phyloP scores from a whole-genome alignment of 1,140 invertebrate genomes.

The Anastrepha obliqua region DNA sequence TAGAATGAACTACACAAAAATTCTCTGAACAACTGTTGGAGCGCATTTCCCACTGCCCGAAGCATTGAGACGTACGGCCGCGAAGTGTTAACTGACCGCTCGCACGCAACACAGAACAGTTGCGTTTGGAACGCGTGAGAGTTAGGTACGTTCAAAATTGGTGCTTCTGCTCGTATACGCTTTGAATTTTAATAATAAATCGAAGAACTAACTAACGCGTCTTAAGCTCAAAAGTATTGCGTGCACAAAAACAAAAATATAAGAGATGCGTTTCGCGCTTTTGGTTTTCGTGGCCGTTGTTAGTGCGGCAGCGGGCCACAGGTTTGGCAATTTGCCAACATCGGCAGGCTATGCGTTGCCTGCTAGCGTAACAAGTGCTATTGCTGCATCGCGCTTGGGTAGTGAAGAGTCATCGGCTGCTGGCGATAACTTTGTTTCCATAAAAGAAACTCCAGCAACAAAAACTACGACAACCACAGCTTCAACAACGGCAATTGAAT shows the following conservation, averaged over 20 bases:
- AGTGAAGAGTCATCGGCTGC: conserved; percentile 13
- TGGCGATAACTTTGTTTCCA: background rate
- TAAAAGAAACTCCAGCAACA: conserved; percentile 27
- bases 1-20: background rate
- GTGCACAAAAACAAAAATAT: background rate
- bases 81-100: conserved; percentile 56
- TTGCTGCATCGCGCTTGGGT: conserved; percentile 21
- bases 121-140: conserved; percentile 65
- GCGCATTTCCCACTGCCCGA: conserved; percentile 17
- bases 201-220: background rate
- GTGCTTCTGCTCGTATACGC: background rate
- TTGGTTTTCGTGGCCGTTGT: conserved; percentile 25
- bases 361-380: conserved; percentile 50
- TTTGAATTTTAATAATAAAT: background rate
- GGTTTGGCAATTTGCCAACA: background rate
- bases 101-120: conserved; percentile 62
- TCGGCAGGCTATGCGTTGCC: conserved; percentile 49
- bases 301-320: conserved; percentile 13
- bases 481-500: background rate
- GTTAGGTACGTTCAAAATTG: conserved; percentile 64
- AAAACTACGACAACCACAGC: background rate
- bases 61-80: background rate
- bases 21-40: conserved; percentile 30
- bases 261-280: background rate
- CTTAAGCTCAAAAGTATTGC: background rate